Conservation (phyloP, 2,797 vertebrate species). For the Setipinna tenuifilis region DNA sequence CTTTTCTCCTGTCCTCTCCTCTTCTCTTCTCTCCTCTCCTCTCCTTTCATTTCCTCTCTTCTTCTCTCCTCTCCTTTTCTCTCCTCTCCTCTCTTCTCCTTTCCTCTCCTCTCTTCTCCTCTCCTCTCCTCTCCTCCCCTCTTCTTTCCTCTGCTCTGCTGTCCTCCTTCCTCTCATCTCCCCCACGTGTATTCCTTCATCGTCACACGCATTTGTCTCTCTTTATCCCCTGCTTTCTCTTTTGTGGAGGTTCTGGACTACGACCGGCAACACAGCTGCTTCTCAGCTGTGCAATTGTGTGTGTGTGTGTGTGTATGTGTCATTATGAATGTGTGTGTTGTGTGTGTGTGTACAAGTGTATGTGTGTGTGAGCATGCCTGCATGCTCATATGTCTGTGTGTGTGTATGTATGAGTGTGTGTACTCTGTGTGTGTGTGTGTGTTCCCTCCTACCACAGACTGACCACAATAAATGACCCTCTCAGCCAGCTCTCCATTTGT, state of each 20-base stretch:
- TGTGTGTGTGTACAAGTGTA: too few relatives aligned
- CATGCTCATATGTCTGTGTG: too few relatives aligned
- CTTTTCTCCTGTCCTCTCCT: too few relatives aligned
- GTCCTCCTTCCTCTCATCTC: neutral
- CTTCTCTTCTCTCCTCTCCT: neutral
- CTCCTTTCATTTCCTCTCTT: neutral
- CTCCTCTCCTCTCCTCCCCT: too few relatives aligned
- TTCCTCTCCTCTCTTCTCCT: too few relatives aligned
- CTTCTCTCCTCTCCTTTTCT: neutral
- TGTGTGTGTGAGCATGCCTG: too few relatives aligned
- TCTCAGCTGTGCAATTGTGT: neutral
- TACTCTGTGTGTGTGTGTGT: neutral
- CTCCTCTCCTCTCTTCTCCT: too few relatives aligned
- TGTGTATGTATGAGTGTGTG: neutral
- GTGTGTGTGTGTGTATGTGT: too few relatives aligned
- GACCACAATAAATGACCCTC: constrained; percentile 66
- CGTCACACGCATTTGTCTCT: neutral
- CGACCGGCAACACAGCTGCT: neutral
- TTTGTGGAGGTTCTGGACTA: neutral
- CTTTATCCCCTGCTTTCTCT: neutral
- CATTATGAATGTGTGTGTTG: too few relatives aligned
- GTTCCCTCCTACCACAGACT: constrained; percentile 56
- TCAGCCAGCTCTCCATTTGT: constrained; percentile 34
- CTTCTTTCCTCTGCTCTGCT: neutral
- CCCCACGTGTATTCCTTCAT: neutral